Evolutionary conservation across 2,888 invertebrate species (phyloP).

Genomic region (Parnassius smintheus): DNA sequence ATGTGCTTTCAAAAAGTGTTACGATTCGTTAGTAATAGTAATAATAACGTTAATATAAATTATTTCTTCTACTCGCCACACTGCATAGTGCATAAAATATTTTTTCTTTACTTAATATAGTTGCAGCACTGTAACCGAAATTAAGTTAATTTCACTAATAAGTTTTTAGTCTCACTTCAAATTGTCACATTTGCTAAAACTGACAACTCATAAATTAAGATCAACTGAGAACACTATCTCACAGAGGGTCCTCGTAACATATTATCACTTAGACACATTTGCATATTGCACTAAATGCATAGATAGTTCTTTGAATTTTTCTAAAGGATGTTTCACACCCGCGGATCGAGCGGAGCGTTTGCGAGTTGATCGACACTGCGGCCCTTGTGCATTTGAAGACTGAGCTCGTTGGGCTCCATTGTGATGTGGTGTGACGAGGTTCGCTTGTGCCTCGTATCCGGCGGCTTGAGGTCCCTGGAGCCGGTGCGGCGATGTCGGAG

Average conservation of each 20-base stretch:
- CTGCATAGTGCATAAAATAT: conserved; percentile 26
- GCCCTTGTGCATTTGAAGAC: conserved; percentile 63
- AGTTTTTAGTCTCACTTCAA: conserved; percentile 21
- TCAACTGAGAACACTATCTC: conserved; percentile 1
- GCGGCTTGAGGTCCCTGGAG: conserved; percentile 76
- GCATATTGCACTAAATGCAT: conserved; percentile 43
- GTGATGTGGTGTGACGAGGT: conserved; percentile 75
- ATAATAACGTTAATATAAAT: conserved; percentile 31
- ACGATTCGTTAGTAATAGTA: conserved; percentile 28
- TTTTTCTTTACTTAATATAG: conserved; percentile 12
- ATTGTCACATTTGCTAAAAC: conserved; percentile 9
- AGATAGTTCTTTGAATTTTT: neutral
- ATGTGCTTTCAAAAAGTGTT: conserved; percentile 40
- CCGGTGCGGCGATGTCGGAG: conserved; percentile 82
- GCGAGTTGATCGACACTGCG: conserved; percentile 70
- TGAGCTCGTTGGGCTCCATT: conserved; percentile 63
- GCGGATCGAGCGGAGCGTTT: conserved; percentile 50
- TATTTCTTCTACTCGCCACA: conserved; percentile 32
- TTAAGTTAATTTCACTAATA: conserved; percentile 33
- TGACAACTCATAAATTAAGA: neutral
- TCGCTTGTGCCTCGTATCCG: conserved; percentile 64
- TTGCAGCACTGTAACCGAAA: conserved; percentile 21
- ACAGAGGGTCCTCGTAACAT: neutral
- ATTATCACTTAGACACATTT: conserved; percentile 5
- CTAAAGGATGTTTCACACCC: conserved; percentile 40